Conservation (phyloP, 2,888 invertebrate species). For the Girardia tigrina region DNA sequence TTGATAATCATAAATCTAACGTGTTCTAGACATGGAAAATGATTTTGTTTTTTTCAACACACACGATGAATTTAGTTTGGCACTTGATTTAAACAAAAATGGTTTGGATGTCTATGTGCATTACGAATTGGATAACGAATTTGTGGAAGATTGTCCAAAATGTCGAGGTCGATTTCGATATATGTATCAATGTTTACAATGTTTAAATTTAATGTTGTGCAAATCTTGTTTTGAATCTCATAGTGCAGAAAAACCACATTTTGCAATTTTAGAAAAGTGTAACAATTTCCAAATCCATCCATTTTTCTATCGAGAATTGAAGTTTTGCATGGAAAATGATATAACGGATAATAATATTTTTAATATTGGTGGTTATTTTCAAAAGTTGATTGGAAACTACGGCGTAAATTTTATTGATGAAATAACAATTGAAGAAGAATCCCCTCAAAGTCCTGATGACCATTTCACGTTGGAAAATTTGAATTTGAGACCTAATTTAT, state of each 20-base stretch:
- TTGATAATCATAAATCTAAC: neutral
- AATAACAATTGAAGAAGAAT: neutral
- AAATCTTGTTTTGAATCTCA: neutral
- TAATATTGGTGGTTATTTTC: neutral
- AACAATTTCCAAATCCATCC: neutral
- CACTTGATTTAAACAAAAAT: slow-evolving; percentile 10
- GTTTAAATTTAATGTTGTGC: neutral
- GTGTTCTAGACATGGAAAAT: neutral
- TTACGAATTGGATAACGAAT: neutral
- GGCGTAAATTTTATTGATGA: slow-evolving; percentile 3
- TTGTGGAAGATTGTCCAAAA: neutral
- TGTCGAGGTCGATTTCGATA: neutral
- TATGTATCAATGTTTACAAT: neutral
- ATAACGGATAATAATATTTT: neutral
- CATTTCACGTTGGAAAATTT: slow-evolving; percentile 10
- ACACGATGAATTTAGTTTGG: neutral
- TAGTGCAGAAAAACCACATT: neutral
- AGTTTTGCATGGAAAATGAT: neutral
- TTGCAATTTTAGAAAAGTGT: neutral
- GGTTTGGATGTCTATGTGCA: neutral
- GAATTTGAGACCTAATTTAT: neutral
- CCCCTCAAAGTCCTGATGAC: neutral
- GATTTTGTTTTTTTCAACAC: neutral
- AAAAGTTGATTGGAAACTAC: slow-evolving; percentile 4
- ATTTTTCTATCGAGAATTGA: slow-evolving; percentile 1